A percentile compares a stretch with the other conserved stretches of the same genome.
Conservation (phyloP, 2,888 invertebrate genomes). For the Drosophila cognata region DNA sequence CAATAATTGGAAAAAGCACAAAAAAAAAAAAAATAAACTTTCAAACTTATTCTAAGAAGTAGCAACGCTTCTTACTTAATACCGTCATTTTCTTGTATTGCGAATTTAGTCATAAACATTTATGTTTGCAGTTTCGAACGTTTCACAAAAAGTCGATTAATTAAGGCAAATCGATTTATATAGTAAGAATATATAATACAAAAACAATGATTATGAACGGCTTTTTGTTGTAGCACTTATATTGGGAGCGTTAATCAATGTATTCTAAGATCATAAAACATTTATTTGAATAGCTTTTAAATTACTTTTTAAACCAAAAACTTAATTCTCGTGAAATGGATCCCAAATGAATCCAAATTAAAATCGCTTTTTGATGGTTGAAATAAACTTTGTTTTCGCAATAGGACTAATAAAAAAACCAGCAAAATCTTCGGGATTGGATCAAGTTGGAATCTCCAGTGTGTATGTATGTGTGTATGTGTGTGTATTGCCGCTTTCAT, state of each 20-base stretch:
- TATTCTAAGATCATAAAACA: background rate
- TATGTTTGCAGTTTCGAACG: too few relatives aligned
- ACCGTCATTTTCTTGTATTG: too few relatives aligned
- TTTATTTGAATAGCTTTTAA: background rate
- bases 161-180: too few relatives aligned
- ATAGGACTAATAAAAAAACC: background rate
- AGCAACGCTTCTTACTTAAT: too few relatives aligned
- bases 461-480: slow-evolving; percentile 3
- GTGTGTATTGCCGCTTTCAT: slow-evolving; percentile 36
- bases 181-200: background rate
- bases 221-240: background rate
- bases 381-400: background rate
- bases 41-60: too few relatives aligned
- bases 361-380: background rate
- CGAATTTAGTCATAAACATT: too few relatives aligned
- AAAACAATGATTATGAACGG: background rate
- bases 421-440: background rate
- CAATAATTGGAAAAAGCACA: background rate
- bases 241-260: too few relatives aligned
- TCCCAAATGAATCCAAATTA: background rate
- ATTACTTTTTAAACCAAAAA: background rate
- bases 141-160: too few relatives aligned
- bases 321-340: background rate
- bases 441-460: background rate
- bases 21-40: too few relatives aligned